These are phyloP conservation scores for Agriopis marginaria DNA, from an alignment of 2,888 invertebrate genomes.

Conservation along the genomic window DNA sequence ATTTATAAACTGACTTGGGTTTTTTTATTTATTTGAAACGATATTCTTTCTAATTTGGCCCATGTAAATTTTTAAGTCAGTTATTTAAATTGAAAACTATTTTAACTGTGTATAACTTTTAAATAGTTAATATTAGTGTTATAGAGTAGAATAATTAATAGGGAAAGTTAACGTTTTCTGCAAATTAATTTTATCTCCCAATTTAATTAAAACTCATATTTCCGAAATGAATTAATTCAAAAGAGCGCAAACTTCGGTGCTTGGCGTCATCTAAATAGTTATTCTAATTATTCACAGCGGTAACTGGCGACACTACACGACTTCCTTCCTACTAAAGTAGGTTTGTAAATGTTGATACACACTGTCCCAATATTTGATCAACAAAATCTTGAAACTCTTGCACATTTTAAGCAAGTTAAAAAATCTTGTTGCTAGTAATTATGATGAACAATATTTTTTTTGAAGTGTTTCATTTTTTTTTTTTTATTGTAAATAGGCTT, in stretches of 20 bases:
- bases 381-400: background rate
- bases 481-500: no score
- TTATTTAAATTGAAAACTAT: no score
- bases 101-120: no score
- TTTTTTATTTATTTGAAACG: no score
- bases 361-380: slow-evolving; percentile 6
- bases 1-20: no score
- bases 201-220: background rate
- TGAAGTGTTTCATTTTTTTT: no score
- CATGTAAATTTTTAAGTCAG: no score
- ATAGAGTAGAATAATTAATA: background rate
- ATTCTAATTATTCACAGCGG: slow-evolving; percentile 49
- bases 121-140: no score
- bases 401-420: background rate
- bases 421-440: no score
- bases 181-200: background rate
- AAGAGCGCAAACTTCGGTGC: slow-evolving; percentile 30
- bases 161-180: background rate
- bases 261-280: slow-evolving; percentile 45
- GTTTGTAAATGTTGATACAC: slow-evolving; percentile 40
- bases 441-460: no score
- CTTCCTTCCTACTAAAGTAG: slow-evolving; percentile 32
- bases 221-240: slow-evolving; percentile 28
- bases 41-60: no score
- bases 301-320: slow-evolving; percentile 41